Conservation (phyloP, 2,888 invertebrate genomes). For the Hoplodrina blanda region DNA sequence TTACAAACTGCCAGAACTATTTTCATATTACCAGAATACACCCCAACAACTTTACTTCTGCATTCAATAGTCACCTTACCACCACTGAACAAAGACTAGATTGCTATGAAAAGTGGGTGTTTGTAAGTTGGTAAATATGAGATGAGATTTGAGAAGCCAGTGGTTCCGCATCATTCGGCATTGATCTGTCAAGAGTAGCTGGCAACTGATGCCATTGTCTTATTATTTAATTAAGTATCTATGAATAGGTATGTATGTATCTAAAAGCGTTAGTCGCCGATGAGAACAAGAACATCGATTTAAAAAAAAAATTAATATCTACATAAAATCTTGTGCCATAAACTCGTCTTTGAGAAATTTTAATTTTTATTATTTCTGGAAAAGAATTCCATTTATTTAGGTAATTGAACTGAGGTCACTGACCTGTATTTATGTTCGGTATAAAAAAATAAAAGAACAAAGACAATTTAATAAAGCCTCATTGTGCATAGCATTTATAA, state of each 20-base stretch:
- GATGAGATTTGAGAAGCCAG: slow-evolving; percentile 69
- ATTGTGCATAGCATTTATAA: background rate
- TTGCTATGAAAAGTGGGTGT: slow-evolving; percentile 27
- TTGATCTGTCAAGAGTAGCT: slow-evolving; percentile 77
- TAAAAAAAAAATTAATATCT: no score
- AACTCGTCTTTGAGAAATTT: background rate
- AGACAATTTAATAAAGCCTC: background rate
- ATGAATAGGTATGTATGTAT: slow-evolving; percentile 35
- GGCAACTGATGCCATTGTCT: slow-evolving; percentile 67
- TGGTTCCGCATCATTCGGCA: slow-evolving; percentile 81
- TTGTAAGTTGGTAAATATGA: slow-evolving; percentile 48
- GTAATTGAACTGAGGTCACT: background rate
- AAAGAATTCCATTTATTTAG: background rate
- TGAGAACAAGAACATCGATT: background rate
- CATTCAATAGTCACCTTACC: slow-evolving; percentile 50
- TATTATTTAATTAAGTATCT: slow-evolving; percentile 53
- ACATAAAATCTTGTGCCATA: no score
- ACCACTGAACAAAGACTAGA: slow-evolving; percentile 36
- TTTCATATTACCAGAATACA: slow-evolving; percentile 61
- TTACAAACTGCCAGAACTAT: slow-evolving; percentile 46
- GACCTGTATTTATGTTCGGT: background rate
- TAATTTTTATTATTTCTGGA: background rate
- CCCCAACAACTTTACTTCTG: slow-evolving; percentile 54
- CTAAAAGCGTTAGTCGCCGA: slow-evolving; percentile 28
- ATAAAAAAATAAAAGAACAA: background rate